Base-by-base conservation (phyloP, 2,888 invertebrate genomes). In the Rutpela maculata region DNA sequence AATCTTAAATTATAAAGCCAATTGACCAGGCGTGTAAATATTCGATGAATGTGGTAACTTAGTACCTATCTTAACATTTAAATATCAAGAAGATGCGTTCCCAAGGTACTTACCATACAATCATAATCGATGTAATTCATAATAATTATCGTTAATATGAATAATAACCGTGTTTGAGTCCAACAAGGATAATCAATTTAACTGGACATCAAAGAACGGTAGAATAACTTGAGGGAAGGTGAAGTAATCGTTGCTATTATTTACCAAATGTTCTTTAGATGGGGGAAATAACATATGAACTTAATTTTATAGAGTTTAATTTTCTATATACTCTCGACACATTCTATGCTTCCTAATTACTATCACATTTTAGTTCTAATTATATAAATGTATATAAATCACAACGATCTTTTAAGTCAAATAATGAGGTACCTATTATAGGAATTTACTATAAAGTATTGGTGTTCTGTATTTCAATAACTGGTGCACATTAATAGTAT, bases 71-170 rank as follows among this genome's bases (percentile, higher is more conserved):
- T 43, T 43, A 43, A 43, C 43, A 15, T 15, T 43, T 43, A 43
- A 43, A 43, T 43, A 43, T 43, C 10, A 43, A 43, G 43, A 43
- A 43, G 15, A 43, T 43, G 43, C 15, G 12, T 43, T 43, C 43
- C 43, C 12, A 43, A 43, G 43, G 43, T 43, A 12, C 43, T 43
- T 43, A 43, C 43, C 43, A 57, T 18, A 57, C 10, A 18, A 57
- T 65, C 18, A 50, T 50, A 43, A 43, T 31, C 26, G 38, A 26
- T n/a, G 72, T 31, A 72, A 72, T 72, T 72, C 22, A 50, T 72
- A 62, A 63, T 63, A 72, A 72, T 72, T 63, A 72, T 72, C 72
- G 59, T 63, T 73, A 65, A 73, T 56, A 31, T 55, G 63, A 62
- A 60, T 72, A 63, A 72, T 50, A 59, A 18, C 60, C 7, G 26